A percentile compares a stretch with the other conserved stretches of the same genome.
Evolutionary conservation across 2,797 vertebrate species (phyloP).

Genomic region (Steatocranus sp.): DNA sequence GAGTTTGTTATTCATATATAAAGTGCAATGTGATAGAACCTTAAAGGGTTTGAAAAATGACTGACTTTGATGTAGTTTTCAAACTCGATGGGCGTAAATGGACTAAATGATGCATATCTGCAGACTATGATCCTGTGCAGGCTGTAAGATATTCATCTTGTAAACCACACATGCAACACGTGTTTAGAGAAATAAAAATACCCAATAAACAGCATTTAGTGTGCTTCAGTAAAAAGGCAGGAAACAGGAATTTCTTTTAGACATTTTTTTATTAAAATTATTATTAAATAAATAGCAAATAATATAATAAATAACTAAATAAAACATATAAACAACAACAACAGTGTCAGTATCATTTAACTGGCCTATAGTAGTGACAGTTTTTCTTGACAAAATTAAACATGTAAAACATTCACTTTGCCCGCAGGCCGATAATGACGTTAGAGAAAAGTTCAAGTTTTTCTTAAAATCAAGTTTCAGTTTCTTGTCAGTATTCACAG

Average conservation of each 20-base stretch:
- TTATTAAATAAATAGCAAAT: constrained; percentile 73
- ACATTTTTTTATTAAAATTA: constrained; percentile 46
- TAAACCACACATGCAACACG: rapidly evolving
- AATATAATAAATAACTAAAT: constrained; percentile 72
- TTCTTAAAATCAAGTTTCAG: constrained; percentile 47
- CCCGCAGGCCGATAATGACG: not conserved
- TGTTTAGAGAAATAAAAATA: not conserved
- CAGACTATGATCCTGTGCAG: not conserved
- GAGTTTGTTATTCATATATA: not conserved
- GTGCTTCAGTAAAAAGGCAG: constrained; percentile 10
- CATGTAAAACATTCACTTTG: not conserved
- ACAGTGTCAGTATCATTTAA: constrained; percentile 23
- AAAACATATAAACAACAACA: constrained; percentile 23
- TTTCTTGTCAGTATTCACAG: constrained; percentile 4
- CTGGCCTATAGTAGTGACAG: not conserved
- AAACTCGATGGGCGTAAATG: rapidly evolving
- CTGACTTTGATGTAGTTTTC: not conserved
- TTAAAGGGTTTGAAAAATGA: not conserved
- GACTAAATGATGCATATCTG: not conserved
- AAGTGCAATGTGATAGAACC: not conserved
- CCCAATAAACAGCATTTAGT: not conserved
- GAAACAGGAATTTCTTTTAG: constrained; percentile 6
- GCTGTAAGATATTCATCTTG: not conserved
- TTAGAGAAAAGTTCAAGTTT: constrained; percentile 47
- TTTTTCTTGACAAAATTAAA: not conserved